phyloP scores from a whole-genome alignment of 1,140 invertebrate species.

The Carposina sasakii region DNA sequence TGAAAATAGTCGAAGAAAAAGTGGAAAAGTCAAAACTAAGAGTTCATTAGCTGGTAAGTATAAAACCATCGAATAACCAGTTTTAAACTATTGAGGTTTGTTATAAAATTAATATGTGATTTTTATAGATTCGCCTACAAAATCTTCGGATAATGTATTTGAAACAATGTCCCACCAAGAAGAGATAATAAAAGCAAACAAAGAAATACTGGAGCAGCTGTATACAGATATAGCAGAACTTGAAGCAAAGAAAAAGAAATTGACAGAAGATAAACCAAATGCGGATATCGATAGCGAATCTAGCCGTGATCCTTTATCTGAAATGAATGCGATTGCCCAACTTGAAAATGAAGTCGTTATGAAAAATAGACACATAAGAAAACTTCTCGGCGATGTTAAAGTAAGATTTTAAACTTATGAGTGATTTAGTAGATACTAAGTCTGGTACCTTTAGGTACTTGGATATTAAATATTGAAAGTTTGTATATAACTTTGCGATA shows the following conservation, averaged over 20 bases:
- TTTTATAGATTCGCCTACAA: constrained; percentile 37
- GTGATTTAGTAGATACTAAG: too few relatives aligned
- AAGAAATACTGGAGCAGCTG: constrained; percentile 68
- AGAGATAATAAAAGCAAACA: constrained; percentile 67
- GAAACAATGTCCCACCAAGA: constrained; percentile 64
- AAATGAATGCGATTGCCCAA: constrained; percentile 60
- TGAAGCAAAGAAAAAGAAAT: constrained; percentile 68
- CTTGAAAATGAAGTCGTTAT: constrained; percentile 72
- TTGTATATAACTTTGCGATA: too few relatives aligned
- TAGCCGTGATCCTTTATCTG: constrained; percentile 63
- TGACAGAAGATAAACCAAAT: constrained; percentile 45
- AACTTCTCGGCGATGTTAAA: constrained; percentile 77
- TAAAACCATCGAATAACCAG: too few relatives aligned
- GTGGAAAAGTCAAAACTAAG: constrained; percentile 30
- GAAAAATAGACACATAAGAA: constrained; percentile 80
- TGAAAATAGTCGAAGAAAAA: constrained; percentile 36
- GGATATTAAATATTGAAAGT: too few relatives aligned
- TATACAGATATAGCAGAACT: constrained; percentile 67
- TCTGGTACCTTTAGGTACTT: too few relatives aligned
- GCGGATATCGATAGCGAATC: constrained; percentile 62
- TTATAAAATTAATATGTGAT: neutral
- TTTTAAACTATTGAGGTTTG: neutral
- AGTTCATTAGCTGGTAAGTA: constrained; percentile 24
- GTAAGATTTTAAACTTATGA: constrained; percentile 64
- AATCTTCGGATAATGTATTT: constrained; percentile 43